Evolutionary conservation across 2,797 vertebrate genomes (phyloP).

Genomic region (Coracias cyanogaster): DNA sequence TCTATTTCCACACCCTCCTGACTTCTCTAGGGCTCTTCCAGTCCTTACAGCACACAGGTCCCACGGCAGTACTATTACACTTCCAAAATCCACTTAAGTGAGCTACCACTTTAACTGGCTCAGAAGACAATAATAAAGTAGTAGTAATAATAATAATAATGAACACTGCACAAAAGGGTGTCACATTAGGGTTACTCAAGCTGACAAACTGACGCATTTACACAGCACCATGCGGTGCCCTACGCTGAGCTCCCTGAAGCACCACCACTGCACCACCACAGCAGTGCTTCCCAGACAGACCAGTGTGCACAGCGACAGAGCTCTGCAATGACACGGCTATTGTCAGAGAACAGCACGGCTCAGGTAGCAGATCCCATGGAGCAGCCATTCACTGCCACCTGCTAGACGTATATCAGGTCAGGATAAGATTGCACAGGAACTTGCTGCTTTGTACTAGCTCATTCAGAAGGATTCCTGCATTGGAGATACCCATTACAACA

Average conservation of each 20-base stretch:
- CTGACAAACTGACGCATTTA: not conserved
- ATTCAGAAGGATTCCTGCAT: not conserved
- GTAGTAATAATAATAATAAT: not conserved
- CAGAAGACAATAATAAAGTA: not conserved
- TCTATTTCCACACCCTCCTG: not conserved
- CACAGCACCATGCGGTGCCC: not conserved
- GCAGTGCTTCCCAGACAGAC: not conserved
- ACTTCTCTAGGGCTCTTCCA: not conserved
- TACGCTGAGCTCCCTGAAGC: not conserved
- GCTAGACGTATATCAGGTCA: not conserved
- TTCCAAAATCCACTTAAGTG: not conserved
- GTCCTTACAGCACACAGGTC: not conserved
- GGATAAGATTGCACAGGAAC: not conserved
- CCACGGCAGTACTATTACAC: not conserved
- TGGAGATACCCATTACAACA: not conserved
- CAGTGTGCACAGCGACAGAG: not conserved
- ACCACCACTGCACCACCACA: not conserved
- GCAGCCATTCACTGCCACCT: not conserved
- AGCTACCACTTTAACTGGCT: not conserved
- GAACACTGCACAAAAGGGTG: not conserved
- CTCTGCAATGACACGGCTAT: not conserved
- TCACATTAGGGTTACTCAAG: not conserved
- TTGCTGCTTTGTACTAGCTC: not conserved
- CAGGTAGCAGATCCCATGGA: not conserved
- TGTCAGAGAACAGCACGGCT: not conserved